A percentile compares a stretch with the other conserved stretches of the same genome.
phyloP scores from a whole-genome alignment of 2,797 vertebrate genomes.

The Eulemur mongoz region DNA sequence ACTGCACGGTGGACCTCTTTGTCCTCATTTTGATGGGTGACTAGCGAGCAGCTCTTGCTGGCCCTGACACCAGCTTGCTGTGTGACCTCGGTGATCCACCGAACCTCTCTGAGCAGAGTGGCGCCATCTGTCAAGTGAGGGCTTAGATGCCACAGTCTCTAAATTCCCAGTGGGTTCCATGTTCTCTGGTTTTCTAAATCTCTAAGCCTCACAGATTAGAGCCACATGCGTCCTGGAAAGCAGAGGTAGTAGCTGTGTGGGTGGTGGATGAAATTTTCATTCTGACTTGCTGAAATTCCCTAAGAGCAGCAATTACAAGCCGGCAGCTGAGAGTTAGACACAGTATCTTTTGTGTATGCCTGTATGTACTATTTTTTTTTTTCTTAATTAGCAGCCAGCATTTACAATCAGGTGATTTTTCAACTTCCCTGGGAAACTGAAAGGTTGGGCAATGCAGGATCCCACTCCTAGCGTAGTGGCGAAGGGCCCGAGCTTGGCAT shows the following conservation, averaged over 20 bases:
- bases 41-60: accelerated
- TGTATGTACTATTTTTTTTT: background rate
- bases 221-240: accelerated
- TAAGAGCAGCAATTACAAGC: background rate
- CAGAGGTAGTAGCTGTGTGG: background rate
- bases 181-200: background rate
- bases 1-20: accelerated
- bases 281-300: background rate
- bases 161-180: accelerated
- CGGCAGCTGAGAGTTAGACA: background rate
- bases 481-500: background rate
- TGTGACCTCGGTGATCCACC: background rate
- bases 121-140: background rate
- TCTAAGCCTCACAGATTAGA: background rate
- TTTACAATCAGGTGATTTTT: slow-evolving; percentile 46
- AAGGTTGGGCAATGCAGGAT: accelerated
- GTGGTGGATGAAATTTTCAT: background rate
- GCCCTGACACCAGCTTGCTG: background rate
- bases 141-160: background rate
- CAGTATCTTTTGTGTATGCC: background rate
- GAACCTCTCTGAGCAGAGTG: background rate
- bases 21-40: background rate
- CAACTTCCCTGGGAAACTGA: background rate
- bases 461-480: accelerated
- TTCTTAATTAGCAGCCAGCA: slow-evolving; percentile 41